These are phyloP conservation scores for Salvelinus alpinus DNA, from an alignment of 2,113 vertebrate species.

Conservation along the genomic window DNA sequence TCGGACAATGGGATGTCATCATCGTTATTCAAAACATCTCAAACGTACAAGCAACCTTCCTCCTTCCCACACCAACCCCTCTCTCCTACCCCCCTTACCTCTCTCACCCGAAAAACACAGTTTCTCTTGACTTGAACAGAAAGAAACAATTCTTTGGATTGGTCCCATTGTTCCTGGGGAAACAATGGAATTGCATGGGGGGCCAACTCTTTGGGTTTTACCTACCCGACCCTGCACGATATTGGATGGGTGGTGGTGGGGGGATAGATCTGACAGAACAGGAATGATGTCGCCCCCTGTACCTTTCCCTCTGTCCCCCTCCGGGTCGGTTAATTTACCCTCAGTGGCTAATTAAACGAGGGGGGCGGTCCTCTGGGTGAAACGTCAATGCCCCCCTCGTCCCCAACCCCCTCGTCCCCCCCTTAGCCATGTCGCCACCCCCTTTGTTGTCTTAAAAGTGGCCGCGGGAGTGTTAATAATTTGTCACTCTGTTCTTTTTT, in stretches of 20 bases:
- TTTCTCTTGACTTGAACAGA: slow-evolving; percentile 3
- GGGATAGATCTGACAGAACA: slow-evolving; percentile 61
- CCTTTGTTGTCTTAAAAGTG: slow-evolving; percentile 79
- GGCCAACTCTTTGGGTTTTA: slow-evolving; percentile 57
- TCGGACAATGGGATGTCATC: slow-evolving; percentile 73
- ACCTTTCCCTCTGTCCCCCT: slow-evolving; percentile 42
- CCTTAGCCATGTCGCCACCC: slow-evolving; percentile 9
- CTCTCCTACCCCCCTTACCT: slow-evolving; percentile 3
- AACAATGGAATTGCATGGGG: slow-evolving; percentile 58
- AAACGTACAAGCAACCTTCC: slow-evolving; percentile 51
- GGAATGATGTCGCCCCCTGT: slow-evolving; percentile 47
- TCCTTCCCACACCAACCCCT: slow-evolving; percentile 44
- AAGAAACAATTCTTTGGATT: slow-evolving; percentile 1
- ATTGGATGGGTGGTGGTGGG: slow-evolving; percentile 49
- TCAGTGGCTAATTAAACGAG: slow-evolving; percentile 77
- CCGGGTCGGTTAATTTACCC: slow-evolving; percentile 70
- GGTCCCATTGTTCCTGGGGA: slow-evolving; percentile 65
- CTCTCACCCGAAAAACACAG: not conserved
- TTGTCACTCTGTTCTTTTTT: slow-evolving; percentile 63
- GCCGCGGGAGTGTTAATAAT: slow-evolving; percentile 78
- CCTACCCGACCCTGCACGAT: slow-evolving; percentile 65
- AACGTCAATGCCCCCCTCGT: slow-evolving; percentile 71
- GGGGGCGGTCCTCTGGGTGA: slow-evolving; percentile 61
- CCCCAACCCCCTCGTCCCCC: slow-evolving; percentile 48
- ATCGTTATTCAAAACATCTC: slow-evolving; percentile 69